These are phyloP conservation scores for Leptinotarsa lineolata DNA, from an alignment of 1,140 invertebrate species.

Conservation along the genomic window DNA sequence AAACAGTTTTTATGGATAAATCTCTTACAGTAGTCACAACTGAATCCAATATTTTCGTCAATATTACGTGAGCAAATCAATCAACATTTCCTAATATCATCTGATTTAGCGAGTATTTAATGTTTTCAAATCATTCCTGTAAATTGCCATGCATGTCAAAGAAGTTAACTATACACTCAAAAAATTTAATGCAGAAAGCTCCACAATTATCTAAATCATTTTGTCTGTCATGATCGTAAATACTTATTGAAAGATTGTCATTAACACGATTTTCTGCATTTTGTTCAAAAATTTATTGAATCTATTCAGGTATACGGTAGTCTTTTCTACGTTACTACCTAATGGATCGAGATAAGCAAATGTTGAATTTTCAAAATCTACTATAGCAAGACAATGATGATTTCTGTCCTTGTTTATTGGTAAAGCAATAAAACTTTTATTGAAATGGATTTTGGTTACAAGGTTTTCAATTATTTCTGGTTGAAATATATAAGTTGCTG, in stretches of 20 bases:
- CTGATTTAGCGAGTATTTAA: neutral
- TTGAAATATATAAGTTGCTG: neutral
- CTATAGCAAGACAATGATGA: constrained; percentile 12
- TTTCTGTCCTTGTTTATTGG: neutral
- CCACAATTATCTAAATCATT: constrained; percentile 11
- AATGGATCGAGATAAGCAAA: constrained; percentile 21
- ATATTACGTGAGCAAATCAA: neutral
- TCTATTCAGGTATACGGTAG: neutral
- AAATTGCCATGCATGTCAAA: neutral
- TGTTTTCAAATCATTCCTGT: neutral
- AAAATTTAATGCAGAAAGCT: neutral
- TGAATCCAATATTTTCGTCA: neutral
- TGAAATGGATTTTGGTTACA: neutral
- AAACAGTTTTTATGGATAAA: neutral
- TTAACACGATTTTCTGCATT: neutral
- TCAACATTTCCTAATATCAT: neutral
- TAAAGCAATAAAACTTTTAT: neutral
- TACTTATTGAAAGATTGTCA: neutral
- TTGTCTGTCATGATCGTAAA: constrained; percentile 3
- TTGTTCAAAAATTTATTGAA: neutral
- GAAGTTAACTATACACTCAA: neutral
- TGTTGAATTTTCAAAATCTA: neutral
- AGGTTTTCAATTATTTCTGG: neutral
- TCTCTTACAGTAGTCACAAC: neutral
- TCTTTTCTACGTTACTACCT: neutral